These are phyloP conservation scores for Pantherophis guttatus DNA, from an alignment of 2,113 vertebrate genomes.

Conservation along the genomic window DNA sequence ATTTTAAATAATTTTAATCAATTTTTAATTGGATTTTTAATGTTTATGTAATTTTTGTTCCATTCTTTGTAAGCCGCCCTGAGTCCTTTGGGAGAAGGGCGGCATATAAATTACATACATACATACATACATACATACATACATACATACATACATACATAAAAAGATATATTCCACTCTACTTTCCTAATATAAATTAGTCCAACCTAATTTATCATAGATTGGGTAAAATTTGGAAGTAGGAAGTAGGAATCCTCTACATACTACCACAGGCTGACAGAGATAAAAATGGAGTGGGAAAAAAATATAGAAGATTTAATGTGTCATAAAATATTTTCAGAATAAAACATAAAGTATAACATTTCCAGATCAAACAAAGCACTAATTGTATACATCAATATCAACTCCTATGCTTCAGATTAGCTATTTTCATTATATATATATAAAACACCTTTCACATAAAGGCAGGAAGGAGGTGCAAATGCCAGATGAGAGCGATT, in stretches of 20 bases:
- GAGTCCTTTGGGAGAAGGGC: no score
- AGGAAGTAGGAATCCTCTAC: background rate
- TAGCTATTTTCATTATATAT: background rate
- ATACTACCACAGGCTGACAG: background rate
- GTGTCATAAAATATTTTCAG: background rate
- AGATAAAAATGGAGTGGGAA: background rate
- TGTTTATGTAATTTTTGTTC: no score
- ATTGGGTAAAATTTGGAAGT: background rate
- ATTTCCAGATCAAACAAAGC: background rate
- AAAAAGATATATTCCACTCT: background rate
- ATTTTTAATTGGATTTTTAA: no score
- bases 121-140: no score
- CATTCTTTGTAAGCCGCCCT: no score
- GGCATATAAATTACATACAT: no score
- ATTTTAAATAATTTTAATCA: no score
- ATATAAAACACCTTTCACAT: background rate
- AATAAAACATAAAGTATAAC: background rate
- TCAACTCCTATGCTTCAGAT: background rate
- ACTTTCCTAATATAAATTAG: background rate
- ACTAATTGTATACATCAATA: background rate
- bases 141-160: no score
- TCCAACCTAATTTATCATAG: background rate
- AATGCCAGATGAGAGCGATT: background rate
- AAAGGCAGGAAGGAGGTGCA: background rate
- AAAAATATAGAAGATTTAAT: background rate